Evolutionary conservation across 2,113 vertebrate genomes (phyloP).

Genomic region (Antechinus flavipes): DNA sequence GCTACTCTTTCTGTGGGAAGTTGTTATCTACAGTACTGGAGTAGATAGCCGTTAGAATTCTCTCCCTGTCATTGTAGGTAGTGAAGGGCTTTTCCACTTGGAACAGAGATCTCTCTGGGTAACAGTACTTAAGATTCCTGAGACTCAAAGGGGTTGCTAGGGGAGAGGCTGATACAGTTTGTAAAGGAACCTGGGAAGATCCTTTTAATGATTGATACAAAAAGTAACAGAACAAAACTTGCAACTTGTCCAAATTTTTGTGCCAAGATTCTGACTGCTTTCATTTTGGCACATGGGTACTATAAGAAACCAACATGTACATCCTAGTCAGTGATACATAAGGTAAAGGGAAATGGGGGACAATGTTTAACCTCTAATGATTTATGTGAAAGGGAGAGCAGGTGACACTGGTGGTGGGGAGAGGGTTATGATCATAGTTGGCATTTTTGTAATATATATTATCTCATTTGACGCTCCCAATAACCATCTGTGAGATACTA

Average conservation of each 20-base stretch:
- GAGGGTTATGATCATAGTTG: not conserved
- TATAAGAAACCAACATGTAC: not conserved
- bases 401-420: not conserved
- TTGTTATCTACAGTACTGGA: constrained; percentile 19
- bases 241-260: not conserved
- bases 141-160: not conserved
- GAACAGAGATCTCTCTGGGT: not conserved
- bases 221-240: not conserved
- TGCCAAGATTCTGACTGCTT: not conserved
- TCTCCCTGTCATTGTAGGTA: not conserved
- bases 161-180: not conserved
- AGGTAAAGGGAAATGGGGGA: not conserved
- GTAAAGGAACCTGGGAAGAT: not conserved
- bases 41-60: not conserved
- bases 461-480: not conserved
- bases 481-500: not conserved
- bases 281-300: not conserved
- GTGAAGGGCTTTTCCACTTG: not conserved
- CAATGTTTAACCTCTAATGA: not conserved
- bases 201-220: not conserved
- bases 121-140: not conserved
- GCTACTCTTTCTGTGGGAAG: not conserved
- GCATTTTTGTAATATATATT: not conserved
- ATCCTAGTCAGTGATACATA: not conserved
- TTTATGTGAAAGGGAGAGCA: not conserved